phyloP scores from a whole-genome alignment of 2,797 vertebrate genomes.

The Anguilla pacifica region DNA sequence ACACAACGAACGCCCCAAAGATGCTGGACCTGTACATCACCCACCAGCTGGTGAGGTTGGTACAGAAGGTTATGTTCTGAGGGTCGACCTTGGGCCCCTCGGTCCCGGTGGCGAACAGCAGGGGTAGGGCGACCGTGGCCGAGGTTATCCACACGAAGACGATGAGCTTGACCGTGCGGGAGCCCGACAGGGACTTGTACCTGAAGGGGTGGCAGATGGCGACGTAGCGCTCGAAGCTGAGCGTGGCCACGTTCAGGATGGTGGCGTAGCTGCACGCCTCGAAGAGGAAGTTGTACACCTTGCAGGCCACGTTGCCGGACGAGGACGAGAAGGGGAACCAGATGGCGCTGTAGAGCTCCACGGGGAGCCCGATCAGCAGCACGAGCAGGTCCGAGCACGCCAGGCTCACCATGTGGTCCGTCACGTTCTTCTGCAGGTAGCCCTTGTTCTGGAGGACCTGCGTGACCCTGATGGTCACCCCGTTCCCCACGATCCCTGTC shows the following conservation, averaged over 20 bases:
- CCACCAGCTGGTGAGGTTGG: constrained; percentile 83
- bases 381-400: constrained; percentile 92
- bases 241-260: constrained; percentile 86
- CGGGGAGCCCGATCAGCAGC: constrained; percentile 89
- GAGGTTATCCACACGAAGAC: constrained; percentile 85
- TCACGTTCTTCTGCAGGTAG: constrained; percentile 92
- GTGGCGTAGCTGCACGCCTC: constrained; percentile 95
- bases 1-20: constrained; percentile 81
- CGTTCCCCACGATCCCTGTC: constrained; percentile 88
- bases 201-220: constrained; percentile 92
- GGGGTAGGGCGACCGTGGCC: constrained; percentile 79
- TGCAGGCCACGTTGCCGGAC: constrained; percentile 75
- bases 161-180: constrained; percentile 77
- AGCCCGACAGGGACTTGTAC: constrained; percentile 73
- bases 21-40: constrained; percentile 81
- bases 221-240: constrained; percentile 91
- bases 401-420: constrained; percentile 91
- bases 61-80: constrained; percentile 87
- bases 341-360: constrained; percentile 87
- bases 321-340: constrained; percentile 83
- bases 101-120: constrained; percentile 83
- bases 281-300: constrained; percentile 90
- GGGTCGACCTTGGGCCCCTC: constrained; percentile 73
- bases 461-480: constrained; percentile 82
- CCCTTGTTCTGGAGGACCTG: constrained; percentile 83